Percentiles rank a stretch among this genome's conserved stretches.
These are phyloP conservation scores for Aurelia sp. DNA, from an alignment of 30 jellyfish, hydroid and myxozoan species.

Conservation along the genomic window DNA sequence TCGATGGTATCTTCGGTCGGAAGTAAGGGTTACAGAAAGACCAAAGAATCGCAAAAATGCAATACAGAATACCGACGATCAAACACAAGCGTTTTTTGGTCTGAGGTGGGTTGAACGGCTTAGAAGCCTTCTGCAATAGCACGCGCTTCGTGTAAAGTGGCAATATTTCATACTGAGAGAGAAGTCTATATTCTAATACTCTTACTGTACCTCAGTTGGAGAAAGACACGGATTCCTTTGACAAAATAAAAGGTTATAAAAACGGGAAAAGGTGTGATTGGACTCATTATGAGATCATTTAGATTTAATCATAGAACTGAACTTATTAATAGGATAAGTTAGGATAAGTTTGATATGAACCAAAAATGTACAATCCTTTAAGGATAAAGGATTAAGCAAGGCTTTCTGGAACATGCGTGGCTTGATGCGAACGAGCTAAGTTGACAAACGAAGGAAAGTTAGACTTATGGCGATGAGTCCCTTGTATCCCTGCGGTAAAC, in stretches of 20 bases:
- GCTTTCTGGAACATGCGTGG: neutral
- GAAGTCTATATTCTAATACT: neutral
- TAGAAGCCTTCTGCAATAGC: neutral
- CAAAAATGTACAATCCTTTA: neutral
- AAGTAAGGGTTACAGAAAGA: too few species aligned
- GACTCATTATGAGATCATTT: constrained; percentile 17
- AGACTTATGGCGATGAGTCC: too few species aligned
- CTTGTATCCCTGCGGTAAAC: too few species aligned
- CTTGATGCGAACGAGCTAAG: too few species aligned
- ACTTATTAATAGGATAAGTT: neutral
- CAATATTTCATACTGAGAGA: constrained; percentile 28
- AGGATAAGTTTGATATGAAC: neutral
- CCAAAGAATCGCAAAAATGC: too few species aligned
- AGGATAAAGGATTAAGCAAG: neutral
- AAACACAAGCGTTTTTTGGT: too few species aligned
- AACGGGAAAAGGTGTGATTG: constrained; percentile 35
- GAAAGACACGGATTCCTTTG: constrained; percentile 19
- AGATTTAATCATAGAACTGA: neutral
- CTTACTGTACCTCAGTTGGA: constrained; percentile 34
- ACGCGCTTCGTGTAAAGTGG: constrained; percentile 34
- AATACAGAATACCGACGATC: too few species aligned
- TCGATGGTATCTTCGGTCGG: too few species aligned
- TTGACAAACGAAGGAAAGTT: too few species aligned
- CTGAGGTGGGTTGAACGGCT: too few species aligned
- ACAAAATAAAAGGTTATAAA: neutral